These are phyloP conservation scores for Pterocles gutturalis DNA, from an alignment of 2,113 vertebrate species.

Conservation along the genomic window DNA sequence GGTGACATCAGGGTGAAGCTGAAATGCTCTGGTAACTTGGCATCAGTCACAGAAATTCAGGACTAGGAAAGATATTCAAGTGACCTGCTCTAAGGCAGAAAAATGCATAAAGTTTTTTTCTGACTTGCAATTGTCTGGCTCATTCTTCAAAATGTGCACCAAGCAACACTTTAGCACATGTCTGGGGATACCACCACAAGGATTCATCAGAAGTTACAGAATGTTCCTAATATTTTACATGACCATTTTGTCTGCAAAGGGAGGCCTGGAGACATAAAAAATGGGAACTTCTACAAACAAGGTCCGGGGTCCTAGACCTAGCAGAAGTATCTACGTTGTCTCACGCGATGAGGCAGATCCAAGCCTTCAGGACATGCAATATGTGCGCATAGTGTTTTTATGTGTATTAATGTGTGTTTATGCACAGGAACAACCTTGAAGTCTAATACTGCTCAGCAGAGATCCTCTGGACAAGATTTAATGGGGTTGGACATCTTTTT, in stretches of 20 bases:
- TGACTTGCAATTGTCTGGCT: not conserved
- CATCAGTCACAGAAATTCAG: not conserved
- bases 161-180: not conserved
- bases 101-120: not conserved
- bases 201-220: not conserved
- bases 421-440: not conserved
- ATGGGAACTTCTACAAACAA: not conserved
- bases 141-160: not conserved
- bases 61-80: not conserved
- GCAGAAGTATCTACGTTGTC: not conserved
- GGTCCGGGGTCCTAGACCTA: not conserved
- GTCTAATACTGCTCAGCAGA: not conserved
- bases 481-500: not conserved
- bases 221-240: not conserved
- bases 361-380: not conserved
- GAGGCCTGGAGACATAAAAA: not conserved
- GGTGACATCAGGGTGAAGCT: not conserved
- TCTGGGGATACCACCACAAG: not conserved
- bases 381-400: not conserved
- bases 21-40: not conserved
- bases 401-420: not conserved
- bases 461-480: not conserved
- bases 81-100: not conserved
- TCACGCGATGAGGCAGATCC: not conserved
- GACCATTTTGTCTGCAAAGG: not conserved